A percentile compares a stretch with the other conserved stretches of the same genome.
Conservation (phyloP, 2,888 invertebrate genomes). For the Cosmopolites sordidus region DNA sequence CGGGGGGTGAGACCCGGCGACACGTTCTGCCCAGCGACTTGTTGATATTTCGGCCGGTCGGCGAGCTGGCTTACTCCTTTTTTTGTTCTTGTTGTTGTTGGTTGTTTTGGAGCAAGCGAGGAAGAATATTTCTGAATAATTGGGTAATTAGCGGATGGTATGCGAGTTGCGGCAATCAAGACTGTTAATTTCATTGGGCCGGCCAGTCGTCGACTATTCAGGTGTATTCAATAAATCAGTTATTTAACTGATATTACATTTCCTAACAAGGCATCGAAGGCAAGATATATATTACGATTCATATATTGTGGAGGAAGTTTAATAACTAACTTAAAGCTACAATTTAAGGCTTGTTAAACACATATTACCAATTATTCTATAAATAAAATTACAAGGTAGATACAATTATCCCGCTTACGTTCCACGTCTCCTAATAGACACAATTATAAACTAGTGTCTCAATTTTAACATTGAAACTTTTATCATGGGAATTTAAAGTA, state of each 20-base stretch:
- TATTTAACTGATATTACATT: neutral
- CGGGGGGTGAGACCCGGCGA: conserved; percentile 35
- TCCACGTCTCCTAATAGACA: too few species aligned
- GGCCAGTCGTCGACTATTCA: neutral
- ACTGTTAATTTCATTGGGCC: neutral
- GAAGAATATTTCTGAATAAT: conserved; percentile 17
- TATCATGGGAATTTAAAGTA: too few species aligned
- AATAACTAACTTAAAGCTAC: too few species aligned
- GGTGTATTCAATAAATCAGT: neutral
- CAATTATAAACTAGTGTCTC: too few species aligned
- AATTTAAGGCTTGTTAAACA: too few species aligned
- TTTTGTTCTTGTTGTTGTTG: conserved; percentile 11
- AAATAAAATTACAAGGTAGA: too few species aligned
- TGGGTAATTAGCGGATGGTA: conserved; percentile 20
- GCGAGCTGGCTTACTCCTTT: conserved; percentile 37
- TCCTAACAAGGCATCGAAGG: neutral
- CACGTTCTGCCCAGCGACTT: conserved; percentile 37
- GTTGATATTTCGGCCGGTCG: conserved; percentile 30
- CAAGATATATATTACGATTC: neutral
- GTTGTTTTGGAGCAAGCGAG: conserved; percentile 6
- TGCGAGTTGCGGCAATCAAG: conserved; percentile 4
- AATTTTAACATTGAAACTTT: too few species aligned
- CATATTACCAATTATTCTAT: too few species aligned
- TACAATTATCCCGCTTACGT: too few species aligned
- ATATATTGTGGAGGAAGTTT: too few species aligned